These are phyloP conservation scores for Paralichthys olivaceus DNA, from an alignment of 2,113 vertebrate genomes.

Conservation along the genomic window DNA sequence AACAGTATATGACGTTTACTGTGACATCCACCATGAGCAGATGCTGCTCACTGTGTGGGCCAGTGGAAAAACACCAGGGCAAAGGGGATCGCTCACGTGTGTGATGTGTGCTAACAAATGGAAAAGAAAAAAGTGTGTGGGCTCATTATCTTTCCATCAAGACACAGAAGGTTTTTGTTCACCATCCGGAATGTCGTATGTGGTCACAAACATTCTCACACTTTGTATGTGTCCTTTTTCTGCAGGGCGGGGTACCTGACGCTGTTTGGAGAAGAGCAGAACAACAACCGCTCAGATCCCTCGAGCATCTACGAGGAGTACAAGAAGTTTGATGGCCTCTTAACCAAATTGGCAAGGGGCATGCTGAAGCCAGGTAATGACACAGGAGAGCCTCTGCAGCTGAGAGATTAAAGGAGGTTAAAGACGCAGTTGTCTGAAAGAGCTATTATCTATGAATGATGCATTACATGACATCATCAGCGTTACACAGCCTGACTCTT, in stretches of 20 bases:
- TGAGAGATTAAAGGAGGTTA: too few species aligned
- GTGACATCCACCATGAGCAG: background rate
- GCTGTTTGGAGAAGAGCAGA: slow-evolving; percentile 82
- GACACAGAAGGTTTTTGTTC: background rate
- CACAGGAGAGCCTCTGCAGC: background rate
- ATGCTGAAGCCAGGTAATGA: slow-evolving; percentile 80
- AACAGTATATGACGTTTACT: slow-evolving; percentile 3
- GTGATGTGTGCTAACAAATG: too few species aligned
- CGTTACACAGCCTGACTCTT: slow-evolving; percentile 29
- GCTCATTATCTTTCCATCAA: slow-evolving; percentile 29
- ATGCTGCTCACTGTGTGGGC: background rate
- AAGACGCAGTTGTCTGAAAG: too few species aligned
- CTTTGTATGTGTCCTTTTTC: too few species aligned
- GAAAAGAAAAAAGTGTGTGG: slow-evolving; percentile 1
- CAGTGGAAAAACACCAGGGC: slow-evolving; percentile 32
- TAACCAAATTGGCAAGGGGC: slow-evolving; percentile 85
- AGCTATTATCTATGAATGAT: background rate
- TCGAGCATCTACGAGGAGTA: slow-evolving; percentile 80
- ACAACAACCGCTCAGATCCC: slow-evolving; percentile 74
- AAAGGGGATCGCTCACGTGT: background rate
- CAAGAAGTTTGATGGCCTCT: slow-evolving; percentile 81
- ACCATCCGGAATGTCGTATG: accelerated
- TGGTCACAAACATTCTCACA: too few species aligned
- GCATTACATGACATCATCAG: background rate
- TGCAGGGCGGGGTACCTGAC: slow-evolving; percentile 87